Conservation (phyloP, 1,140 invertebrate species). For the Panulirus ornatus region DNA sequence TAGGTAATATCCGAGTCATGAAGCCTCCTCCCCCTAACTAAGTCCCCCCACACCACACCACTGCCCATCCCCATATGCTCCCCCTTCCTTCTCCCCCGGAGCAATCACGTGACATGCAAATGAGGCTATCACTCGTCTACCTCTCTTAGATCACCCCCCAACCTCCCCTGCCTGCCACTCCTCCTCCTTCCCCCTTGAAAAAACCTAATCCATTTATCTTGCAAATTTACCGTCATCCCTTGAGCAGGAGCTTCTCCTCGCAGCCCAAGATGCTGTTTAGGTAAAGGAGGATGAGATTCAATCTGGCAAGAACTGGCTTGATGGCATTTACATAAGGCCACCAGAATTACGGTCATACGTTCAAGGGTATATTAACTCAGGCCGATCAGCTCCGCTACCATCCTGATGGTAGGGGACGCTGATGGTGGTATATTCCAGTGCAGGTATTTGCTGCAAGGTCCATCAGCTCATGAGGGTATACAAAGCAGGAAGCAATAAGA, state of each 20-base stretch:
- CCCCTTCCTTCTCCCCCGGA: too few relatives aligned
- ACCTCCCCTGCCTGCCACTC: not conserved
- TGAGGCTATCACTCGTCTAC: not conserved
- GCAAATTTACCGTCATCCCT: conserved; percentile 7
- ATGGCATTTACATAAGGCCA: not conserved
- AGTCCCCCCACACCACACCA: not conserved
- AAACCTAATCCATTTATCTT: conserved; percentile 15
- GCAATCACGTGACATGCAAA: conserved; percentile 15
- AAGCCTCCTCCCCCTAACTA: not conserved
- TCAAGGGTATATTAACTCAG: too few relatives aligned
- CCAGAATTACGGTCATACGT: too few relatives aligned
- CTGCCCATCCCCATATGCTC: too few relatives aligned
- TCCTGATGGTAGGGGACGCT: not conserved
- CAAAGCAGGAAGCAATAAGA: too few relatives aligned
- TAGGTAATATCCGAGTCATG: not conserved
- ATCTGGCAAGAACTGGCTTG: not conserved
- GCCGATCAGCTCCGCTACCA: not conserved
- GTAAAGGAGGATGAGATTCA: not conserved
- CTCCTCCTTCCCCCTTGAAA: not conserved
- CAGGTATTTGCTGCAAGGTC: too few relatives aligned
- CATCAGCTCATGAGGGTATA: too few relatives aligned
- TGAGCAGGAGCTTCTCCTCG: not conserved
- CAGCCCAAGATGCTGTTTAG: not conserved
- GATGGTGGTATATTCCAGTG: not conserved
- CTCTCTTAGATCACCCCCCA: not conserved